phyloP scores from a whole-genome alignment of 2,113 vertebrate species.

The Alligator sinensis region DNA sequence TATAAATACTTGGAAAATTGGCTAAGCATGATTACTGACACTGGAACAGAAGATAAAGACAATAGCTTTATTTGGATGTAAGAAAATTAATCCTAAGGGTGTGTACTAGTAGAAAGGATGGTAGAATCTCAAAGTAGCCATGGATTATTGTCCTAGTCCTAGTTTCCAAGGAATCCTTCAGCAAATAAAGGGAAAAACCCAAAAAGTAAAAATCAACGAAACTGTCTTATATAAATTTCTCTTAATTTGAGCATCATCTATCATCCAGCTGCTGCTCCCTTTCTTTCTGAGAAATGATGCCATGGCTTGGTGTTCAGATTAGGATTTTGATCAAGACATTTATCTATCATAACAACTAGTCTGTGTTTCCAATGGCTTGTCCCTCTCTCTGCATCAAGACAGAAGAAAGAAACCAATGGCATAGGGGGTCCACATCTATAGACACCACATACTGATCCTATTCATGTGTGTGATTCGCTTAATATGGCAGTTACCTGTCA shows the following conservation, averaged over 20 bases:
- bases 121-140: background rate
- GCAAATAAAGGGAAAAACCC: background rate
- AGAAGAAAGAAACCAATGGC: background rate
- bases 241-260: background rate
- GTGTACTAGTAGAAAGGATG: background rate
- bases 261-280: background rate
- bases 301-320: background rate
- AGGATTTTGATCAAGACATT: background rate
- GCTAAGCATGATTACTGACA: background rate
- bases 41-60: background rate
- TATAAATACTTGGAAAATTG: background rate
- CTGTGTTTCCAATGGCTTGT: background rate
- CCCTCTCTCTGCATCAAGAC: background rate
- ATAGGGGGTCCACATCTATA: background rate
- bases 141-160: background rate
- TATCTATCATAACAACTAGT: rapidly evolving
- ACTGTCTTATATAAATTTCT: background rate
- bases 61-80: background rate
- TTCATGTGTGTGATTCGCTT: background rate
- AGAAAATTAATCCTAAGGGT: background rate
- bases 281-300: background rate
- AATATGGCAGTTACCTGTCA: background rate
- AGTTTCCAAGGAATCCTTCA: background rate
- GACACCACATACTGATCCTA: background rate
- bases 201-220: background rate